Evolutionary conservation across 2,113 vertebrate genomes (phyloP).

Genomic region (Caloenas nicobarica): DNA sequence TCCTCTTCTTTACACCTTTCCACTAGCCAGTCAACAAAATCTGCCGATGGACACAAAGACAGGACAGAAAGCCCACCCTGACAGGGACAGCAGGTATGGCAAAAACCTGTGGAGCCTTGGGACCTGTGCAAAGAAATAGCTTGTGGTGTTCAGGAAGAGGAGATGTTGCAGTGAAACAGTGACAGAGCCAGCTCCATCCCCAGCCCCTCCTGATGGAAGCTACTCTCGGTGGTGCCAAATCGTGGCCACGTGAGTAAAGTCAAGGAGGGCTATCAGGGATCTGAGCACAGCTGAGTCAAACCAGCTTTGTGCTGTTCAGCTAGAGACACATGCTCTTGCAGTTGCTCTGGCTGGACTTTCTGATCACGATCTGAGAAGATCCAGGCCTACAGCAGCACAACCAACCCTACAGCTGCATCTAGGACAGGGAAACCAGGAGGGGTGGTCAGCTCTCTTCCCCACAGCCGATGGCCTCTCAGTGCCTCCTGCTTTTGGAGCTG

Average conservation of each 20-base stretch:
- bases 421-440: neutral
- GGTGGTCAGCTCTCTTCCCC: rapidly evolving
- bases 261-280: neutral
- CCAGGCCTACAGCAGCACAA: neutral
- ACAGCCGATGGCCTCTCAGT: neutral
- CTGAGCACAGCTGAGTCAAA: neutral
- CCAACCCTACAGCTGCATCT: neutral
- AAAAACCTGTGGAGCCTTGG: neutral
- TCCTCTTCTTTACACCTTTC: neutral
- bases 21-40: neutral
- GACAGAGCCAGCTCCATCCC: neutral
- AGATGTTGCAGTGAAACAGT: neutral
- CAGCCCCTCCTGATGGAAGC: neutral
- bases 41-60: neutral
- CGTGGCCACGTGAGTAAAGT: neutral
- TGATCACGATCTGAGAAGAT: neutral
- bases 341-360: neutral
- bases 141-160: neutral
- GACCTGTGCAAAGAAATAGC: neutral
- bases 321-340: neutral
- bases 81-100: neutral
- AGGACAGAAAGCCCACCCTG: neutral
- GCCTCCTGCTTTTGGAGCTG: neutral
- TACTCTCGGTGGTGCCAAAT: neutral
- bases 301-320: neutral